Evolutionary conservation across 2,797 vertebrate species (phyloP), one percentile per base, ranked within the genome.

Genomic region (Sebastolobus alascanus): DNA sequence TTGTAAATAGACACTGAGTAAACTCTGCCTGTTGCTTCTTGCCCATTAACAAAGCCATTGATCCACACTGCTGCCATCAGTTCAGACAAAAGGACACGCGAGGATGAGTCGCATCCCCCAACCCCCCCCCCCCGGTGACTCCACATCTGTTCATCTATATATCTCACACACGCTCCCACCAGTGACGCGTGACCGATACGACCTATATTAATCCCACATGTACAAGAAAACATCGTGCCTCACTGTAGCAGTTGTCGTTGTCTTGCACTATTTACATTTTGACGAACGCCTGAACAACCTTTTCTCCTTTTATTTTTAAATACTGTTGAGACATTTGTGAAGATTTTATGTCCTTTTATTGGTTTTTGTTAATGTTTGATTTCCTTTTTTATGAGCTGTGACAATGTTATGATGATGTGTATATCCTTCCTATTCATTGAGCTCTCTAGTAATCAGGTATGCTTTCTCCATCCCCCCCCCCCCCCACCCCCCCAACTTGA

Each of bases 221-320:
- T 91, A 78, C 73, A 82, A 54, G 77, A 70, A 75, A 92, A 88
- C 91, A 95, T 96, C 92, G 96, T 97, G 97, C 97, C 97, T 98
- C 97, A 96, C 96, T 95, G 88, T 95, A 96, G 96, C 95, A 95
- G 96, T 97, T 95, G 96, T 97, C 94, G 95, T 97, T 94, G 95
- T 96, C 95, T 95, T 96, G 95, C 97, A 98, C 97, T 98, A 97
- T 97, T 97, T 96, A 95, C 97, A 97, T 91, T 52, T 95, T 94
- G 92, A 95, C 96, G 96, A 96, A 96, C 96, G 94, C 96, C 96
- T 96, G 96, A 96, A 96, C 96, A 96, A 96, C 96, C 95, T 98
- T 96, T 97, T 97, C 97, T 97, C 93, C 94, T 94, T 93, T 92
- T 96, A 96, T 96, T 97, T 97, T 96, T 95, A 96, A 97, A 96